Base-by-base conservation (phyloP, 1,140 invertebrate species). In the Aphaenogaster ashmeadi region DNA sequence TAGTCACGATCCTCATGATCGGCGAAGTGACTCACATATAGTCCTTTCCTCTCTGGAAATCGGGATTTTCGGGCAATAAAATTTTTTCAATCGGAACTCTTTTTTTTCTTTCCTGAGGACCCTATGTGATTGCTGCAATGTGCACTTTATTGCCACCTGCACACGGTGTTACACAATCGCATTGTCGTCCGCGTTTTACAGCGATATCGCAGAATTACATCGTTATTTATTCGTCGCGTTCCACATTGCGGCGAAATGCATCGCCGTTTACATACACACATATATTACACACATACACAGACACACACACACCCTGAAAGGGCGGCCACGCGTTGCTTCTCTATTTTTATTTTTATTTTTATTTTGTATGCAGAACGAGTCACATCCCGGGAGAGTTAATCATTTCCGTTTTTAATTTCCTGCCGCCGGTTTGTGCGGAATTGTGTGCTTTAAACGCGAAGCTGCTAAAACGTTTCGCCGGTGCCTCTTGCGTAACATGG, bases 211-310 rank as follows among this genome's bases (percentile, higher is more conserved):
- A n/a, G 44, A 74, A 83, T 84, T 60, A 72, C 67, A 74, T 83
- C 80, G 41, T 72, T 83, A 83, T 84, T 84, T 84, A 74, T 75
- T 74, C 69, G 54, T 62, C 41, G 69, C 62, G 18, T 27, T 47
- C 5, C 77, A 66, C 38, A 60, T 60, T 78, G 56, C 78, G n/a
- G 36, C 50, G 13, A 47, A 38, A 41, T 54, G 41, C 69, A 47
- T 74, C 41, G 41, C n/a, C 15, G 62, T 8, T 56, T 67, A 2
- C 11, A 47, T 47, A 60, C 56, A 8, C 36, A 13, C 27, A 27
- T 27, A 27, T 27, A 27, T 27, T 27, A 27, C 27, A 60, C 56
- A 8, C 36, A 13, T 54, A 2, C 11, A 47, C 27, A 60, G 9
- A 8, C 36, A 13, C 50, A 15, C 41, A 54, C 47, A 38, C 6